These are phyloP conservation scores for Actinemys pallida DNA, from an alignment of 2,113 vertebrate species.

Conservation along the genomic window DNA sequence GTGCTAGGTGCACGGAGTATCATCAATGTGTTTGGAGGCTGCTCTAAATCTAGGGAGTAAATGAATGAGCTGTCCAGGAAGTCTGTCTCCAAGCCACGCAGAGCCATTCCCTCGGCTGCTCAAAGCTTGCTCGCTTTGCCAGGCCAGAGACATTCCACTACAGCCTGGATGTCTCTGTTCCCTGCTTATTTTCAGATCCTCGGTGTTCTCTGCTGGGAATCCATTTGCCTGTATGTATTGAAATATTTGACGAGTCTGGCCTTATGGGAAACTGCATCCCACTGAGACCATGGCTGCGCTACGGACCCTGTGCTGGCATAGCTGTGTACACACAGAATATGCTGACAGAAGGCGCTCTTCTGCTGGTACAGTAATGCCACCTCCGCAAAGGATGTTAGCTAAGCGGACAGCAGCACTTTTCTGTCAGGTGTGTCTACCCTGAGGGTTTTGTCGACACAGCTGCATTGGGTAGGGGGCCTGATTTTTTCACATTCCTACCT, in stretches of 20 bases:
- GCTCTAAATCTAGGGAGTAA: constrained; percentile 15
- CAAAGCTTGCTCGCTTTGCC: neutral
- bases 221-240: neutral
- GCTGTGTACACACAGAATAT: neutral
- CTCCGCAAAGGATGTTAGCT: neutral
- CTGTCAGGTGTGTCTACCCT: neutral
- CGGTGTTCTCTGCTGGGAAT: rapidly evolving
- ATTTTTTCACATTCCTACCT: too few relatives aligned
- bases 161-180: neutral
- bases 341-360: neutral
- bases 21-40: neutral
- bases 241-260: neutral
- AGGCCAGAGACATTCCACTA: neutral
- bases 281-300: rapidly evolving
- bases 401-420: neutral
- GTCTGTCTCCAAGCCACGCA: neutral
- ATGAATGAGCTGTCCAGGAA: rapidly evolving
- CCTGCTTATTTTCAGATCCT: neutral
- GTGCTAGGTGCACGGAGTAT: neutral
- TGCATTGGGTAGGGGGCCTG: too few relatives aligned
- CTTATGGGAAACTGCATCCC: neutral
- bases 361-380: neutral
- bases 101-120: neutral
- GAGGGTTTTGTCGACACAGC: too few relatives aligned
- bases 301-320: neutral